A percentile compares a stretch with the other conserved stretches of the same genome.
Evolutionary conservation across 2,888 invertebrate genomes (phyloP).

Genomic region (Strigamia crassipes): DNA sequence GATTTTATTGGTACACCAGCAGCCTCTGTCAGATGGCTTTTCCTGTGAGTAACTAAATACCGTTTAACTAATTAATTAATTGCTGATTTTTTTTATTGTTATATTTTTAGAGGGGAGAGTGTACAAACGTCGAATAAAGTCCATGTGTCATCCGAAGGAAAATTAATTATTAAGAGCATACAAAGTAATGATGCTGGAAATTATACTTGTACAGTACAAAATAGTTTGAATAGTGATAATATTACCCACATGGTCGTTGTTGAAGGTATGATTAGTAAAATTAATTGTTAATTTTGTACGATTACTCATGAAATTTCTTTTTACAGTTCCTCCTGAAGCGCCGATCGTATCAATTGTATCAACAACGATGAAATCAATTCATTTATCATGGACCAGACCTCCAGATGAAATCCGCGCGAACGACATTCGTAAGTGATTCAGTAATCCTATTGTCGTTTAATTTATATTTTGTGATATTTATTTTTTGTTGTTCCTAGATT

Average conservation of each 20-base stretch:
- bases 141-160: background rate
- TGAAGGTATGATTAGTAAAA: constrained; percentile 7
- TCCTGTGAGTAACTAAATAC: constrained; percentile 48
- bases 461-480: background rate
- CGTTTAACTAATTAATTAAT: background rate
- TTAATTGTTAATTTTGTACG: background rate
- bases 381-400: constrained; percentile 46
- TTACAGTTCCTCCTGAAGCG: constrained; percentile 48
- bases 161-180: constrained; percentile 12
- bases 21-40: constrained; percentile 56
- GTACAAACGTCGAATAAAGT: background rate
- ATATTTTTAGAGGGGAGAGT: background rate
- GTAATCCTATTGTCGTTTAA: background rate
- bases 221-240: constrained; percentile 38
- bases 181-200: constrained; percentile 47
- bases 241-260: constrained; percentile 26
- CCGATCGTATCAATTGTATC: constrained; percentile 45
- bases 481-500: constrained; percentile 64
- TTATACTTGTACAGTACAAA: constrained; percentile 46
- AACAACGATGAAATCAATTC: constrained; percentile 43
- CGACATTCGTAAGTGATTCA: background rate
- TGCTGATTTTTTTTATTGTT: background rate
- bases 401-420: constrained; percentile 22
- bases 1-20: constrained; percentile 57
- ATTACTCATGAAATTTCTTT: background rate